Conservation (phyloP, 2,797 vertebrate species). For the Chiroxiphia lanceolata region DNA sequence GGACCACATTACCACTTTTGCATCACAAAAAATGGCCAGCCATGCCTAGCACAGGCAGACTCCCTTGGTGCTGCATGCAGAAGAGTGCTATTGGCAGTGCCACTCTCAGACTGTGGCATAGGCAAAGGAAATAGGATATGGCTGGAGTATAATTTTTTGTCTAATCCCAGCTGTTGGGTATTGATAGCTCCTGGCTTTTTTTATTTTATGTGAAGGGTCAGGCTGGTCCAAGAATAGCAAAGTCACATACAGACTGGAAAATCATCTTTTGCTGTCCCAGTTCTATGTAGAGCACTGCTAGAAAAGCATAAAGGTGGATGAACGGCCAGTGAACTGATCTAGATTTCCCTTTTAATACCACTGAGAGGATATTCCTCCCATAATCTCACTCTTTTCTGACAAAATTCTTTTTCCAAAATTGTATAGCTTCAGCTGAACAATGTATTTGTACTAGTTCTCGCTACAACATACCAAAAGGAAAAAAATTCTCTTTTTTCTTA, state of each 20-base stretch:
- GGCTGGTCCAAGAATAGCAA: not conserved
- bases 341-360: not conserved
- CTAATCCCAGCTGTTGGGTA: not conserved
- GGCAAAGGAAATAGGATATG: not conserved
- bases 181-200: not conserved
- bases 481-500: not conserved
- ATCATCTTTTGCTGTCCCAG: not conserved
- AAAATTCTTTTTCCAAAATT: not conserved
- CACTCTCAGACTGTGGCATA: not conserved
- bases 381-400: not conserved
- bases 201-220: not conserved
- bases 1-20: not conserved
- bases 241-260: not conserved
- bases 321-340: not conserved
- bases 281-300: not conserved
- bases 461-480: not conserved
- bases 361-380: not conserved
- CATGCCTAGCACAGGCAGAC: not conserved
- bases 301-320: not conserved
- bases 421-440: not conserved
- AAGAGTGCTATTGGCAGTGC: not conserved
- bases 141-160: not conserved
- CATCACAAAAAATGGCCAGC: not conserved
- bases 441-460: not conserved
- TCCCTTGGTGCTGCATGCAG: not conserved